A percentile compares a stretch with the other conserved stretches of the same genome.
phyloP scores from a whole-genome alignment of 2,113 vertebrate genomes.

The Otolemur garnettii region DNA sequence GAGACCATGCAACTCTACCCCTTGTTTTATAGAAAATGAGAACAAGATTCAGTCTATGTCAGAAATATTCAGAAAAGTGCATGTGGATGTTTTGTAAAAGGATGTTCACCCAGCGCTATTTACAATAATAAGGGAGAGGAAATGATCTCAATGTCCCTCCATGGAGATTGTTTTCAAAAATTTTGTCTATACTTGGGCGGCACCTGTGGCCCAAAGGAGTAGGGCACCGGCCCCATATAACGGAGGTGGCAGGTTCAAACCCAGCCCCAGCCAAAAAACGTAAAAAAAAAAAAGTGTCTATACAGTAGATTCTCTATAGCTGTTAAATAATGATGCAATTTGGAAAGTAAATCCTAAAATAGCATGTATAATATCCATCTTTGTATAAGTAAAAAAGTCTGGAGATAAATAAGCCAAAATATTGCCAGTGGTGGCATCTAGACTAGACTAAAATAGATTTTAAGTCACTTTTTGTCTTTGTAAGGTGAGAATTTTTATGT shows the following conservation, averaged over 20 bases:
- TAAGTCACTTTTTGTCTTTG: neutral
- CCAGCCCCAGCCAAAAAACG: too few relatives aligned
- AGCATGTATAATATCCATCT: neutral
- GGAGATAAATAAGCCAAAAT: constrained; percentile 24
- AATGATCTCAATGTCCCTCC: neutral
- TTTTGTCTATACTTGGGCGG: neutral
- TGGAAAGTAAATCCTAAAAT: constrained; percentile 46
- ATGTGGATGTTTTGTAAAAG: neutral
- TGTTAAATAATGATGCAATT: constrained; percentile 16
- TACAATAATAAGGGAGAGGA: neutral
- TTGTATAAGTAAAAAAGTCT: constrained; percentile 20
- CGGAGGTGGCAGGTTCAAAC: too few relatives aligned
- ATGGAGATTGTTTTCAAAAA: neutral
- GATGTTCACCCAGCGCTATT: neutral
- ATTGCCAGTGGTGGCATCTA: neutral
- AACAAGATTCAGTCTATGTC: neutral
- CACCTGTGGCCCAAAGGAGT: too few relatives aligned
- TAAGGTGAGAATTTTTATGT: constrained; percentile 22
- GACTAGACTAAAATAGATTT: neutral
- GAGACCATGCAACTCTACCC: neutral
- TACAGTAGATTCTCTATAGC: neutral
- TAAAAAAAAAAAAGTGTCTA: too few relatives aligned
- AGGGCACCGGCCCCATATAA: too few relatives aligned
- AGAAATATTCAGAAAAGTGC: neutral
- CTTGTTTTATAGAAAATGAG: neutral